Evolutionary conservation across 2,888 invertebrate genomes (phyloP), one percentile per base, ranked within the genome.

Genomic region (Synanthedon myopaeformis): DNA sequence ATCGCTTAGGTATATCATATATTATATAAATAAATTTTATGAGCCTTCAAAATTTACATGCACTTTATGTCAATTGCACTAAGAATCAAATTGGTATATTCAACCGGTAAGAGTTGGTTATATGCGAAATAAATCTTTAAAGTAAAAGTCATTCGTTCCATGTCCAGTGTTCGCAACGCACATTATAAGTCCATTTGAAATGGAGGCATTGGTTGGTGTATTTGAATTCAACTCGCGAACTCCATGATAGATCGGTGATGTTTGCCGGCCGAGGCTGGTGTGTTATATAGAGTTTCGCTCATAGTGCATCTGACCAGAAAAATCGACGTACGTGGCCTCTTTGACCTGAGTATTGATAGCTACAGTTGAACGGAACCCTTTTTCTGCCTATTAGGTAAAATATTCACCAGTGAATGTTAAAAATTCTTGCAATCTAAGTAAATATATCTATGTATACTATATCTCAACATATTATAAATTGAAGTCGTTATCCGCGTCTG

Each of bases 281-380:
- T 67, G 50, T 19, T 13, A 13, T n/a, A 49, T 53, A 68, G 68
- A 68, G 67, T 69, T 69, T 66, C 67, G 68, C 63, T 69, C 64
- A 64, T 64, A 67, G 74, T 76, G 74, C 75, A 78, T 79, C 82
- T 84, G 84, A 81, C 83, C 84, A 82, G 82, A 84, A 84, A 83
- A 83, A 82, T 80, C 66, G 70, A 62, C 59, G 68, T 65, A 75
- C 77, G 78, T 78, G 79, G 71, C 64, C 62, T 67, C 65, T 73
- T 72, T 66, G 60, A 65, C 58, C 23, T 2, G 45, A 12, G 56
- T 58, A 59, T 61, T 62, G 57, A 54, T 54, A 54, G 55, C 53
- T 14, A 56, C 49, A 53, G 55, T 45, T 13, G 14, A 45, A 14
- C 45, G 45, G 45, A 6, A 13, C 6, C 14, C 8, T 4, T 14